A percentile compares a stretch with the other conserved stretches of the same genome.
phyloP scores from a whole-genome alignment of 2,113 vertebrate species.

The Grammomys dolichurus region DNA sequence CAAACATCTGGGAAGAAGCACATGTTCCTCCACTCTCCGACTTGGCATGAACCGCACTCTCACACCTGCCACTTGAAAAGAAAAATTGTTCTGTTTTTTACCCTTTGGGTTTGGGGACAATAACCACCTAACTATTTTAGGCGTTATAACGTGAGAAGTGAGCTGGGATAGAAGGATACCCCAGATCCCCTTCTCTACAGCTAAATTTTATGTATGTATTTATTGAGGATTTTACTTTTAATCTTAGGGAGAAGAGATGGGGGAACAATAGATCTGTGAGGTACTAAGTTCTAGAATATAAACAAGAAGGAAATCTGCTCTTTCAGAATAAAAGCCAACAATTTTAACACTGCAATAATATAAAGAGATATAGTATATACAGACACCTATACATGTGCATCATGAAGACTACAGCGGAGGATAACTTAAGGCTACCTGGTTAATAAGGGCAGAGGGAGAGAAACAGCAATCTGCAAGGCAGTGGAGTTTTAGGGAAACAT shows the following conservation, averaged over 20 bases:
- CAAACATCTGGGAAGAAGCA: background rate
- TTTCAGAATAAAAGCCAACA: constrained; percentile 36
- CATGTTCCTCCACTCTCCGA: background rate
- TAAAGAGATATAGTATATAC: background rate
- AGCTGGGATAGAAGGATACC: background rate
- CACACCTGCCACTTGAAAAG: background rate
- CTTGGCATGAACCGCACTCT: background rate
- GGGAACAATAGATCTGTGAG: background rate
- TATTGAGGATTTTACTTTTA: constrained; percentile 38
- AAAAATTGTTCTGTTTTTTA: background rate
- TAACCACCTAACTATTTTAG: constrained; percentile 9
- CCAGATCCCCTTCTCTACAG: background rate
- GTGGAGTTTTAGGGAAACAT: background rate
- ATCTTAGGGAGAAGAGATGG: constrained; percentile 4
- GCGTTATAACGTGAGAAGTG: background rate
- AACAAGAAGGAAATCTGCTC: constrained; percentile 19
- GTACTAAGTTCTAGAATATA: constrained; percentile 46
- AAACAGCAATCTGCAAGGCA: background rate
- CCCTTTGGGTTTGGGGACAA: background rate
- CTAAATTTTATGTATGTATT: background rate
- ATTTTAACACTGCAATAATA: constrained; percentile 24
- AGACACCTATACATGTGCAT: background rate
- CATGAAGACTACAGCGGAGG: background rate
- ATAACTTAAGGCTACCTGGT: background rate
- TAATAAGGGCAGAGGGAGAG: background rate